Percentiles rank a stretch among this genome's conserved stretches.
These are phyloP conservation scores for Rostratula benghalensis DNA, from an alignment of 2,113 vertebrate genomes.

Conservation along the genomic window DNA sequence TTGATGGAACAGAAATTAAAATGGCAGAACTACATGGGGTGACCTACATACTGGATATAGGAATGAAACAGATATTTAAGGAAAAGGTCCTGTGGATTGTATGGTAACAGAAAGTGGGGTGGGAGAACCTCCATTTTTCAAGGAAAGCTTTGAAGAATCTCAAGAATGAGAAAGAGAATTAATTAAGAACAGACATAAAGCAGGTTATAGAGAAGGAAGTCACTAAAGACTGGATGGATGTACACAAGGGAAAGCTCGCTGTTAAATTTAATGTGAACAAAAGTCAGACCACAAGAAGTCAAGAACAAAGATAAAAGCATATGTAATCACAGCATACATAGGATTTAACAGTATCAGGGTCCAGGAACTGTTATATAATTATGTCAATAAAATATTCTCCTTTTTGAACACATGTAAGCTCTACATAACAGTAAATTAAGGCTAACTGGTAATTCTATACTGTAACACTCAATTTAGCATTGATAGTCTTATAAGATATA, in stretches of 20 bases:
- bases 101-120: not conserved
- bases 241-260: not conserved
- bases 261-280: not conserved
- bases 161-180: not conserved
- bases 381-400: not conserved
- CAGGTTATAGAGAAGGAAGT: not conserved
- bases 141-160: not conserved
- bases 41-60: not conserved
- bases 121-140: not conserved
- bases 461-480: not conserved
- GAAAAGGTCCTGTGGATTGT: not conserved
- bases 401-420: not conserved
- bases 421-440: not conserved
- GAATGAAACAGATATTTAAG: not conserved
- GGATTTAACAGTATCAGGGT: not conserved
- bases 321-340: not conserved
- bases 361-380: not conserved
- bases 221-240: not conserved
- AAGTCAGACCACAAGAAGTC: not conserved
- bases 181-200: not conserved
- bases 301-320: not conserved
- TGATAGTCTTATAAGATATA: not conserved
- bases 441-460: not conserved
- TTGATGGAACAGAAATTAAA: not conserved
- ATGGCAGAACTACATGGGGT: not conserved